Base-by-base conservation (phyloP, 2,113 vertebrate species). In the Megatriorchis doriae region DNA sequence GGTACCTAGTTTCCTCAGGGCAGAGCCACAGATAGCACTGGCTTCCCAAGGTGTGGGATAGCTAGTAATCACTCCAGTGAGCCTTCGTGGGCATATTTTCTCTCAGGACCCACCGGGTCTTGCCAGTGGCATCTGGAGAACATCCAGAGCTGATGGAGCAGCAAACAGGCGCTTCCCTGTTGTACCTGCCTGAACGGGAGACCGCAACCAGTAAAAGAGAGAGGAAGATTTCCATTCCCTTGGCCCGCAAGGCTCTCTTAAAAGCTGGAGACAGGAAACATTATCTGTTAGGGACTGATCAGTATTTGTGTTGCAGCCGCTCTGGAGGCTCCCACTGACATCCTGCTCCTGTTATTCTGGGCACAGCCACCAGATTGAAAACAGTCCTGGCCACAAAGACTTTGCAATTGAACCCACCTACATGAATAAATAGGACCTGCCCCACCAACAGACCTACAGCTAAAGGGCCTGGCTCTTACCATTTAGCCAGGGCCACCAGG, bases 321-420 rank as follows among this genome's bases (percentile, higher is more conserved):
- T 91, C 95, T 92, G 71, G 85, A 91, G 92, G 66, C 90, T 96
- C 74, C 87, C 78, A 79, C 94, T 88, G 85, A 97, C 96, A 97
- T 97, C 96, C 94, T 93, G 87, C 91, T 97, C 85, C 90, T 96
- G 94, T 97, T 97, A 91, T 96, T 97, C 90, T 97, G 90, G 96
- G 96, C 94, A 95, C 62, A 95, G 85, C 48, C 74, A 82, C 36
- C 62, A 65, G 63, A 97, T 38, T 86, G 78, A 88, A 95, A 95
- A 95, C 85, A 95, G 84, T 58, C 45, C 90, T 85, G 70, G 42
- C 83, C 2, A 1, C 77, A 95, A 34, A 91, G 77, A 11, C 81
- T 73, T 88, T 42, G 58, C 78, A 90, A 32, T 16, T 79, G 73
- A 91, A 85, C 53, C 38, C 55, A 91, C 38, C 86, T 86, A 32